Conservation (phyloP, 1,140 invertebrate species). For the Halictus rubicundus region DNA sequence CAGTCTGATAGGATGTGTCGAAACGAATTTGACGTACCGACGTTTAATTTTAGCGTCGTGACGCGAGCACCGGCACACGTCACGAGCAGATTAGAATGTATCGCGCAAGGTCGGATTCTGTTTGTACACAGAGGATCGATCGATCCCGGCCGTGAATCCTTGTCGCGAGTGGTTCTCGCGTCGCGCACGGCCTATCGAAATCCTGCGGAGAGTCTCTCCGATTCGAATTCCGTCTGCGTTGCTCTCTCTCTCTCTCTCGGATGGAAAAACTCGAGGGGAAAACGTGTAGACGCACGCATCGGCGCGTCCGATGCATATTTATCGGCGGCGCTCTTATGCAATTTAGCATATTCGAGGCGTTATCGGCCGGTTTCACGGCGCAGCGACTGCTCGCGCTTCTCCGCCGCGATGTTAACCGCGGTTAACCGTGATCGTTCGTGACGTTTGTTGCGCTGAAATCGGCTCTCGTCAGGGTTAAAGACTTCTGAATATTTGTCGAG, state of each 20-base stretch:
- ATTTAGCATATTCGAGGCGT: constrained; percentile 50
- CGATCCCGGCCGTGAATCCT: not conserved
- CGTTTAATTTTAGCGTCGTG: constrained; percentile 13
- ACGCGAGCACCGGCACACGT: not conserved
- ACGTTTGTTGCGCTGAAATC: not conserved
- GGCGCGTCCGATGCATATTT: constrained; percentile 51
- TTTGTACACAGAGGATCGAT: constrained; percentile 9
- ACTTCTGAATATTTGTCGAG: constrained; percentile 41
- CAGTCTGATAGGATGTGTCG: not conserved
- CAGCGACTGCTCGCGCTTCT: not conserved
- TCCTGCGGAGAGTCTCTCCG: not conserved
- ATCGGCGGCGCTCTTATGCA: constrained; percentile 48
- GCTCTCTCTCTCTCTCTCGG: not conserved
- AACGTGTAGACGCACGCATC: constrained; percentile 27
- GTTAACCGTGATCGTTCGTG: too few species aligned
- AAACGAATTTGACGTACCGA: constrained; percentile 6
- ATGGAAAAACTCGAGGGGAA: not conserved
- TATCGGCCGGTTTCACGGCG: constrained; percentile 30
- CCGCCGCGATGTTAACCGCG: not conserved
- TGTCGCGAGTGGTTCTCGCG: too few species aligned
- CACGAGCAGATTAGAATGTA: not conserved
- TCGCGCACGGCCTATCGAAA: too few species aligned
- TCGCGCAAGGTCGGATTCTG: constrained; percentile 1
- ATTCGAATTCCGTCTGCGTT: constrained; percentile 1
- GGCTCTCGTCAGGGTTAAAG: constrained; percentile 31